A percentile compares a stretch with the other conserved stretches of the same genome.
phyloP scores from a whole-genome alignment of 2,113 vertebrate genomes.

The Alligator mississippiensis region DNA sequence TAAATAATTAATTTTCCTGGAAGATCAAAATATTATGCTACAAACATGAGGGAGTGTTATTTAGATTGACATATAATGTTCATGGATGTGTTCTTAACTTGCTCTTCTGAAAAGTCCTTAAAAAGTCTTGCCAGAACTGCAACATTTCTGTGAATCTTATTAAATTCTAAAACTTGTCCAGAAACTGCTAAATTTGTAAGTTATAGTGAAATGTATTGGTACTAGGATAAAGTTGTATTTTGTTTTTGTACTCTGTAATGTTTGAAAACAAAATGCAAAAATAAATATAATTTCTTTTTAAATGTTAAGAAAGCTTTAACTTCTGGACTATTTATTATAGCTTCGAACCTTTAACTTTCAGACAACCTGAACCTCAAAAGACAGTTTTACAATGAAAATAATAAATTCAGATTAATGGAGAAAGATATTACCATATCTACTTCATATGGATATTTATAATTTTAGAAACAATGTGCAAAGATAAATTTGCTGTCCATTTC shows the following conservation, averaged over 20 bases:
- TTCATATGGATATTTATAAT: not conserved
- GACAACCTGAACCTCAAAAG: constrained; percentile 12
- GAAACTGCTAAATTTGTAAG: constrained; percentile 25
- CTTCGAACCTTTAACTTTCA: not conserved
- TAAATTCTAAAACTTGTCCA: constrained; percentile 22
- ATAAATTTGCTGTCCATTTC: constrained; percentile 11
- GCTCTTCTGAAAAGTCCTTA: not conserved
- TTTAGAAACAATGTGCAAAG: not conserved
- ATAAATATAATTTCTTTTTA: constrained; percentile 12
- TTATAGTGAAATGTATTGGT: constrained; percentile 57
- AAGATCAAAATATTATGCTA: not conserved
- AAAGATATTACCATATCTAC: not conserved
- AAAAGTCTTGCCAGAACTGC: not conserved
- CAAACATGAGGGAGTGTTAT: not conserved
- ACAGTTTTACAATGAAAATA: constrained; percentile 24
- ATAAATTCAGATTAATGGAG: not conserved
- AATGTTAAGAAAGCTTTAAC: constrained; percentile 25
- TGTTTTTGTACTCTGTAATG: not conserved
- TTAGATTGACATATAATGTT: not conserved
- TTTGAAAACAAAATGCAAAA: constrained; percentile 14
- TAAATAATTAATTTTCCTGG: not conserved
- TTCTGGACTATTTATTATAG: constrained; percentile 10
- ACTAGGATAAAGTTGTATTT: constrained; percentile 21
- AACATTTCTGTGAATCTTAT: not conserved
- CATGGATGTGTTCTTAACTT: not conserved